Percentiles rank a stretch among this genome's conserved stretches.
Evolutionary conservation across 2,113 vertebrate species (phyloP).

Genomic region (Alaudala cheleensis): DNA sequence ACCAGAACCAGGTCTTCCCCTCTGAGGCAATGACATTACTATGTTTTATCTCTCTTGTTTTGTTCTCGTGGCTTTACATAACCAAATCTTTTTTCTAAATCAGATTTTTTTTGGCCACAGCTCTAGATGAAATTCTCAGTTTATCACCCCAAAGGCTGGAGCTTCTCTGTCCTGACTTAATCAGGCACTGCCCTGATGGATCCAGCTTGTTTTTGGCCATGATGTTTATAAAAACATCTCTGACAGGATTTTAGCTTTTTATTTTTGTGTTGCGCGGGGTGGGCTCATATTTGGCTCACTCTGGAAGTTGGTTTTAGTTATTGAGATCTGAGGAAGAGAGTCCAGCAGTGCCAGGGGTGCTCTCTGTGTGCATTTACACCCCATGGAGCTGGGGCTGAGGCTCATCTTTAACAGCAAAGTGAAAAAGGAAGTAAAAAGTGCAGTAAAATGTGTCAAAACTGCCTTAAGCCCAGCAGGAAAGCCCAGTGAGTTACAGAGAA

Average conservation of each 20-base stretch:
- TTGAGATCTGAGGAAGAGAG: background rate
- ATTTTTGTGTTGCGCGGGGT: background rate
- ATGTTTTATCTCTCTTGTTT: background rate
- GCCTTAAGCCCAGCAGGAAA: background rate
- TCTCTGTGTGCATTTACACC: background rate
- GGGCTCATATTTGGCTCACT: background rate
- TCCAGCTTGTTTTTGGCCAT: background rate
- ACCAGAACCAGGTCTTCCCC: background rate
- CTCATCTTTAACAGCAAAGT: background rate
- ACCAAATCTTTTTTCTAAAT: background rate
- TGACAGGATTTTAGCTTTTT: background rate
- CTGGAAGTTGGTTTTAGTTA: background rate
- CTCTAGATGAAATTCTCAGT: background rate
- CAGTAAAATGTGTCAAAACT: background rate
- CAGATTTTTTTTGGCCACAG: background rate
- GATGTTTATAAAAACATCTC: background rate
- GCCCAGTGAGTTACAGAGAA: background rate
- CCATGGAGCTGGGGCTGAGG: accelerated
- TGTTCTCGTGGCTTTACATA: background rate
- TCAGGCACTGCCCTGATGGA: background rate
- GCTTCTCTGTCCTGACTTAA: background rate
- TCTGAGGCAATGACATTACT: background rate
- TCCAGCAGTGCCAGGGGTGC: background rate
- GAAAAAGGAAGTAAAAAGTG: background rate
- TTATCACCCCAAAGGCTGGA: background rate